A percentile compares a stretch with the other conserved stretches of the same genome.
phyloP scores from a whole-genome alignment of 2,113 vertebrate genomes.

The Oryzias celebensis region DNA sequence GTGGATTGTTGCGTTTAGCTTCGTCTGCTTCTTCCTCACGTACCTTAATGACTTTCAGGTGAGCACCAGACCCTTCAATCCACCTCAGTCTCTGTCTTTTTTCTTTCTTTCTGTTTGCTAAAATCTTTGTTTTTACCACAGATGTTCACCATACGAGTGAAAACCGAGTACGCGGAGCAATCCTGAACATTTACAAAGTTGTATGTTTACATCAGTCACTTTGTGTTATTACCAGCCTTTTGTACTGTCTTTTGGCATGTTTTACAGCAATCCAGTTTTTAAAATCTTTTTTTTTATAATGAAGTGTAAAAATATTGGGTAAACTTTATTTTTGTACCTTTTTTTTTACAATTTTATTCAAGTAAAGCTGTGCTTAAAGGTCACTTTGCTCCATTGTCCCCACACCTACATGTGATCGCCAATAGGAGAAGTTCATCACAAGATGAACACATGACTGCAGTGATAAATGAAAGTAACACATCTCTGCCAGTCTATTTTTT shows the following conservation, averaged over 20 bases:
- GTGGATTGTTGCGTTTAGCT: slow-evolving; percentile 91
- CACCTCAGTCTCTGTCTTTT: rapidly evolving
- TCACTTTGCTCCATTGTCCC: slow-evolving; percentile 24
- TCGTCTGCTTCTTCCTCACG: slow-evolving; percentile 91
- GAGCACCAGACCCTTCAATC: slow-evolving; percentile 41
- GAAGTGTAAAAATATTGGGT: not conserved
- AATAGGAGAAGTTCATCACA: slow-evolving; percentile 39
- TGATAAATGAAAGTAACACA: not conserved
- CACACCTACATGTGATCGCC: slow-evolving; percentile 7
- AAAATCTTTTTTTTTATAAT: not conserved
- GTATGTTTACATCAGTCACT: not conserved
- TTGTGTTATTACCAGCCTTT: not conserved
- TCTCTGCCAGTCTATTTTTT: not conserved
- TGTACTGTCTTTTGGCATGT: not conserved
- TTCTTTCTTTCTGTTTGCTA: not conserved
- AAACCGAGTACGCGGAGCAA: slow-evolving; percentile 23
- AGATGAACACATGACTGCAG: slow-evolving; percentile 19
- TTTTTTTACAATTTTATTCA: not conserved
- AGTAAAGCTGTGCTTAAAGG: not conserved
- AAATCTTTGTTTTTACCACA: slow-evolving; percentile 29
- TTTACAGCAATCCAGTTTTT: not conserved
- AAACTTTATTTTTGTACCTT: not conserved
- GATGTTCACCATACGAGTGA: slow-evolving; percentile 67
- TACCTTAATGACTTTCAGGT: slow-evolving; percentile 95
- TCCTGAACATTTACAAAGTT: slow-evolving; percentile 1